Conservation (phyloP, 2,888 invertebrate genomes). For the Philaethria dido region DNA sequence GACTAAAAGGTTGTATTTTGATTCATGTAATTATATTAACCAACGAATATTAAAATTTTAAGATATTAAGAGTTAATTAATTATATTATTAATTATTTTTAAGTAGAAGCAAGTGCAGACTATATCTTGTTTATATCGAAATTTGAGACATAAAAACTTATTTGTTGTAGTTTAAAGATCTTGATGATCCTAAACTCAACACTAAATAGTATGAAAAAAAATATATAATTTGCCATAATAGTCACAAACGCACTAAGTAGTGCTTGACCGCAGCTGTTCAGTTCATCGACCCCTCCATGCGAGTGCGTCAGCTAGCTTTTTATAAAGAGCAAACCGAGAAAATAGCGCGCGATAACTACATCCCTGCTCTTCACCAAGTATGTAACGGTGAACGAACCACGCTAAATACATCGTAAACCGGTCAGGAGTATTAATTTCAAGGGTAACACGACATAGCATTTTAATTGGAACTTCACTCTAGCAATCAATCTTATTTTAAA, state of each 20-base stretch:
- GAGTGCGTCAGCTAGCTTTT: conserved; percentile 77
- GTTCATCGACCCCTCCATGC: conserved; percentile 70
- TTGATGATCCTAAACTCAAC: background rate
- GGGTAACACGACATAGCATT: conserved; percentile 53
- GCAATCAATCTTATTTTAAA: conserved; percentile 22
- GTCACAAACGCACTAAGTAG: conserved; percentile 54
- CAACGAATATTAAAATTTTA: background rate
- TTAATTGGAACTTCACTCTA: conserved; percentile 11
- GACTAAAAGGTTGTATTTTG: conserved; percentile 28
- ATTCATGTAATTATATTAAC: conserved; percentile 32
- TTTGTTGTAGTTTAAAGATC: background rate
- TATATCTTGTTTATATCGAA: too few relatives aligned
- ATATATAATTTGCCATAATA: conserved; percentile 21
- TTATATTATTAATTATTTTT: too few relatives aligned
- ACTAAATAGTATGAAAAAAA: conserved; percentile 4
- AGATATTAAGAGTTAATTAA: too few relatives aligned
- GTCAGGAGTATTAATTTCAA: conserved; percentile 61
- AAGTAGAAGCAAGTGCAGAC: too few relatives aligned
- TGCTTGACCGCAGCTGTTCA: conserved; percentile 59
- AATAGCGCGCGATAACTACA: conserved; percentile 76
- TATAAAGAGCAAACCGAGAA: conserved; percentile 79
- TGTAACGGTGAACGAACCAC: conserved; percentile 71
- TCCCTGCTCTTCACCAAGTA: conserved; percentile 63
- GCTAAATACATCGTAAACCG: conserved; percentile 69
- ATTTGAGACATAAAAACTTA: too few relatives aligned